Base-by-base conservation (phyloP, 2,888 invertebrate genomes). In the Trileptium ribeirensis region DNA sequence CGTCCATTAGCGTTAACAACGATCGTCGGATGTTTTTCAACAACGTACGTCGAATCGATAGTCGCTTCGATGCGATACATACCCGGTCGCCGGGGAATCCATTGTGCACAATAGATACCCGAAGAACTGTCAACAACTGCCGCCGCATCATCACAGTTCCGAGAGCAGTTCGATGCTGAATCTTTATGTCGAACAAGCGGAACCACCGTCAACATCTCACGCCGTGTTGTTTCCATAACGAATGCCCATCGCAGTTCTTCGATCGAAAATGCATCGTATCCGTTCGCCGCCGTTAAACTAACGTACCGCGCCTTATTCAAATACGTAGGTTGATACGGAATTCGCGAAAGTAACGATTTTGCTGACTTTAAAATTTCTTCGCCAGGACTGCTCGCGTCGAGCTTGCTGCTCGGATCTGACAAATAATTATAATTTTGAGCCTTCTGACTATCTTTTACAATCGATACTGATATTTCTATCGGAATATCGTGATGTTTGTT, bases 271-370 rank as follows among this genome's bases (percentile, higher is more conserved):
- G 94, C 84, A 1, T 84, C 67, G 78, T 83, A 86, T 86, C 93
- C 93, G 92, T 95, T 95, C 96, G 97, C 97, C 89, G 96, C 94
- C 24, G 95, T 94, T 84, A 98, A 96, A 38, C 96, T 94, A 89
- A 96, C 94, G 90, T 95, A 98, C 36, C 81, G 3, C 1, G 77
- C 81, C 39, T 86, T 86, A 81, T 87, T 88, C 39, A 86, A 74
- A 64, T 85, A 84, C 2, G 86, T 84, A 3, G 87, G 86, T 78
- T 85, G 84, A 81, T 85, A 88, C 2, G 86, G 83, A 74, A 87
- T 84, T 78, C 2, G 33, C n/a, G 8, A 8, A 37, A 38, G 15
- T 38, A 75, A 36, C 34, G 36, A 19, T 38, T 75, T 75, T 24
- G 77, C 77, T 51, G 51, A 51, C 51, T 8, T 51, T 24, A 51